Evolutionary conservation across 2,797 vertebrate genomes (phyloP).

Genomic region (Poeciliopsis paucimaculata): DNA sequence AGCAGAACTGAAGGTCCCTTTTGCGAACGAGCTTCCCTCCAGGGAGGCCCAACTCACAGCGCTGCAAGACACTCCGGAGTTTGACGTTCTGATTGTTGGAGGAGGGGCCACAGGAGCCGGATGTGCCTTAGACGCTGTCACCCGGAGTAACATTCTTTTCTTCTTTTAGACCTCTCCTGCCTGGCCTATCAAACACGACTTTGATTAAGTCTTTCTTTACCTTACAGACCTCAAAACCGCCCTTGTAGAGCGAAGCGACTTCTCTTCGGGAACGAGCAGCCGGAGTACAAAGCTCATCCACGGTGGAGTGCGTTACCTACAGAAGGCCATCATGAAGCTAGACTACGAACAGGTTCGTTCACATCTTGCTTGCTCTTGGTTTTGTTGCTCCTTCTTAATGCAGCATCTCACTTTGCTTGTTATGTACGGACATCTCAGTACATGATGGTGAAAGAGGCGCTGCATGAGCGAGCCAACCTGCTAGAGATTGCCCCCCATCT

Average conservation of each 20-base stretch:
- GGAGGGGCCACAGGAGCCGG: slow-evolving; percentile 95
- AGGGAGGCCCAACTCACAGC: slow-evolving; percentile 83
- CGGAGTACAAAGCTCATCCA: slow-evolving; percentile 98
- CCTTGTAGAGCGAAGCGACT: slow-evolving; percentile 94
- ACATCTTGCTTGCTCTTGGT: background rate
- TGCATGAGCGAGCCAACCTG: slow-evolving; percentile 93
- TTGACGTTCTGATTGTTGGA: slow-evolving; percentile 92
- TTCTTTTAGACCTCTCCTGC: background rate
- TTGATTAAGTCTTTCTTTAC: background rate
- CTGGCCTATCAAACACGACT: background rate
- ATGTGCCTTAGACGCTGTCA: slow-evolving; percentile 94
- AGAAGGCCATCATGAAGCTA: slow-evolving; percentile 96
- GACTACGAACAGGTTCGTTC: slow-evolving; percentile 92
- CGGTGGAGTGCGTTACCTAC: slow-evolving; percentile 96
- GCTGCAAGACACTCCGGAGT: slow-evolving; percentile 82
- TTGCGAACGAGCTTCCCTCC: slow-evolving; percentile 80
- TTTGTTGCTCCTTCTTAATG: background rate
- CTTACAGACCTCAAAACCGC: slow-evolving; percentile 93
- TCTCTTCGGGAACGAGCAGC: slow-evolving; percentile 97
- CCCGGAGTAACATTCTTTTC: slow-evolving; percentile 83
- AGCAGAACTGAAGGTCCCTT: slow-evolving; percentile 70
- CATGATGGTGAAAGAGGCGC: slow-evolving; percentile 96
- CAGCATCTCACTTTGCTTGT: background rate
- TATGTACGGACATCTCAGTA: slow-evolving; percentile 79
- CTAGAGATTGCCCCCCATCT: slow-evolving; percentile 95